These are phyloP conservation scores for Lepisosteus oculatus DNA, from an alignment of 2,113 vertebrate species.

Conservation along the genomic window DNA sequence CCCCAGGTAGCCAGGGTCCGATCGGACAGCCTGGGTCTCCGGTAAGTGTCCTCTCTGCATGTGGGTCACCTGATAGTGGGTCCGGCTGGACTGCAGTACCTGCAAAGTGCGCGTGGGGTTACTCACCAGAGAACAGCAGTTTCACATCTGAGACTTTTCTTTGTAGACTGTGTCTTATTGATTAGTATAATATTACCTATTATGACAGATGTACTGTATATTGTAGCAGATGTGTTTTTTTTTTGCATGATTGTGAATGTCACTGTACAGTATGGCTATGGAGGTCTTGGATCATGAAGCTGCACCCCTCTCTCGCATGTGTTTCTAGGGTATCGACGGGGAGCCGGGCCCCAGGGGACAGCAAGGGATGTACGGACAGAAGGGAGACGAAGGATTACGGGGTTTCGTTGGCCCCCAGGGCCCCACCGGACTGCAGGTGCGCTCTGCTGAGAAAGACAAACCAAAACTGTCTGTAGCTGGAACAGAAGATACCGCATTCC, in stretches of 20 bases:
- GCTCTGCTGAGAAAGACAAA: background rate
- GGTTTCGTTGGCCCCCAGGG: constrained; percentile 75
- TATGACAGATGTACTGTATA: too few species aligned
- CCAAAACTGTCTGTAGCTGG: too few species aligned
- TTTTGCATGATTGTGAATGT: too few species aligned
- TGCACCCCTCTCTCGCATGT: background rate
- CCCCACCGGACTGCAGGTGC: constrained; percentile 80
- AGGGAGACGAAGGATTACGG: constrained; percentile 82
- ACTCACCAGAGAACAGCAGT: too few species aligned
- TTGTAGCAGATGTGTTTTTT: too few species aligned
- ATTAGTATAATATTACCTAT: too few species aligned
- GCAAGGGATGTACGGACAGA: constrained; percentile 83
- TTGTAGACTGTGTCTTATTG: too few species aligned
- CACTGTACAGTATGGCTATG: too few species aligned
- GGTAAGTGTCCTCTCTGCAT: constrained; percentile 56
- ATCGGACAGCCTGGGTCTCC: constrained; percentile 71
- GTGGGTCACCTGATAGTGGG: background rate
- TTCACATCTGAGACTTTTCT: too few species aligned
- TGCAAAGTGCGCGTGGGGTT: background rate
- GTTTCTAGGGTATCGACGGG: constrained; percentile 76
- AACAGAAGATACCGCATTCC: too few species aligned
- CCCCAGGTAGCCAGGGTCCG: constrained; percentile 77
- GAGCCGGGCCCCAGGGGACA: constrained; percentile 82
- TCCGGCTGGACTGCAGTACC: too few species aligned
- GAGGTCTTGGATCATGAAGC: too few species aligned